Percentiles rank a stretch among this genome's conserved stretches.
These are phyloP conservation scores for Scotopteryx bipunctaria DNA, from an alignment of 2,888 invertebrate species.

Conservation along the genomic window DNA sequence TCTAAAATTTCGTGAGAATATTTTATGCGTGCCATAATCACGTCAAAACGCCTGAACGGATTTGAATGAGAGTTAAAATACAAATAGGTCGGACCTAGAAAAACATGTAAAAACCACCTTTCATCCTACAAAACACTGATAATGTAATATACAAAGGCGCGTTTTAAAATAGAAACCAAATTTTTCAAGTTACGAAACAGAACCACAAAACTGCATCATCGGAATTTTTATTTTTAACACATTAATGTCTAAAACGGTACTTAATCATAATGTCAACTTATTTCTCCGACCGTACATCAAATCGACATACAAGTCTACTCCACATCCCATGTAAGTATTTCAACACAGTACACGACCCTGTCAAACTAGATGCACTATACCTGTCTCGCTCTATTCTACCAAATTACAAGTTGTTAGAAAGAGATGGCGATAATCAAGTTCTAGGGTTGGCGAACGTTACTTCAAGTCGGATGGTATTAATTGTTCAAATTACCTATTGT, in stretches of 20 bases:
- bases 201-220: background rate
- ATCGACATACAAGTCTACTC: constrained; percentile 69
- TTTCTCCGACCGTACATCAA: constrained; percentile 59
- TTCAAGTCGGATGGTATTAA: background rate
- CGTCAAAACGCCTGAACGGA: too few species aligned
- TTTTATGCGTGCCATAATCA: too few species aligned
- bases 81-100: too few species aligned
- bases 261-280: constrained; percentile 20
- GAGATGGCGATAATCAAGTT: constrained; percentile 34
- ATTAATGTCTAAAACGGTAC: background rate
- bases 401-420: constrained; percentile 34
- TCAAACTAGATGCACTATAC: constrained; percentile 55
- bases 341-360: constrained; percentile 63
- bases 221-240: background rate
- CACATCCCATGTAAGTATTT: constrained; percentile 76
- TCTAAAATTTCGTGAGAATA: too few species aligned
- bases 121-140: too few species aligned
- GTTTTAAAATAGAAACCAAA: too few species aligned
- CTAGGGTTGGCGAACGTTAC: constrained; percentile 16
- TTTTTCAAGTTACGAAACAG: too few species aligned
- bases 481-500: too few species aligned
- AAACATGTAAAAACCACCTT: too few species aligned
- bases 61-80: too few species aligned
- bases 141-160: too few species aligned
- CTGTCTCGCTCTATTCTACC: constrained; percentile 42